Evolutionary conservation across 2,113 vertebrate species (phyloP), one percentile per base, ranked within the genome.

Genomic region (Lepidothrix coronata): DNA sequence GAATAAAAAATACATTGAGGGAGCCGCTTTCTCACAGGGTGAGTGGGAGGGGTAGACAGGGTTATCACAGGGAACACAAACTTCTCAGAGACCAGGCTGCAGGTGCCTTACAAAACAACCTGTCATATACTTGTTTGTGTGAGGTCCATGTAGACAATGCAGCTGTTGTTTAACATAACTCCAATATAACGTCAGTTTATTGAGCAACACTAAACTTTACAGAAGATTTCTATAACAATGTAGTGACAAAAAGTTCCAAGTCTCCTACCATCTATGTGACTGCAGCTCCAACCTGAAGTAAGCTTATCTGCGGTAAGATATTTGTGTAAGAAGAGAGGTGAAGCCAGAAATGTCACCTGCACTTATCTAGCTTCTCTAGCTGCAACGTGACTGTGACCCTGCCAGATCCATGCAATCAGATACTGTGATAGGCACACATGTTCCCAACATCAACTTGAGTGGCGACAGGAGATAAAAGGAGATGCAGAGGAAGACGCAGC

Each of bases 31-130:
- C 33, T 63, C 43, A 33, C 0, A 0, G 21, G 25, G 12, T 19
- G 12, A 33, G 5, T 46, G 79, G 75, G 82, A 83, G 59, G 51
- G 23, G 44, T 15, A 43, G 71, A 19, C 12, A 25, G 44, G n/a
- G 49, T 91, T 91, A 74, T n/a, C 54, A 72, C 30, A 16, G 55
- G 11, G 39, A 30, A 30, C 72, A 54, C 18, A 44, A 70, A 86
- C 54, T 62, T 58, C 44, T 63, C 8, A 13, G 51, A 71, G 55
- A 35, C 13, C 4, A 11, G 57, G 59, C 70, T 93, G 84, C 95
- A 93, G 93, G 84, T 93, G 95, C 72, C 65, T 95, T 59, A 59
- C 46, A 18, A 65, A 90, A 76, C 82, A 76, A 51, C 31, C 57
- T 1, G 1, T 7, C 49, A 18, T n/a, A 51, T 3, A 13, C 68